Percentiles rank a stretch among this genome's conserved stretches.
Evolutionary conservation across 2,113 vertebrate species (phyloP).

Genomic region (Pleuronectes platessa): DNA sequence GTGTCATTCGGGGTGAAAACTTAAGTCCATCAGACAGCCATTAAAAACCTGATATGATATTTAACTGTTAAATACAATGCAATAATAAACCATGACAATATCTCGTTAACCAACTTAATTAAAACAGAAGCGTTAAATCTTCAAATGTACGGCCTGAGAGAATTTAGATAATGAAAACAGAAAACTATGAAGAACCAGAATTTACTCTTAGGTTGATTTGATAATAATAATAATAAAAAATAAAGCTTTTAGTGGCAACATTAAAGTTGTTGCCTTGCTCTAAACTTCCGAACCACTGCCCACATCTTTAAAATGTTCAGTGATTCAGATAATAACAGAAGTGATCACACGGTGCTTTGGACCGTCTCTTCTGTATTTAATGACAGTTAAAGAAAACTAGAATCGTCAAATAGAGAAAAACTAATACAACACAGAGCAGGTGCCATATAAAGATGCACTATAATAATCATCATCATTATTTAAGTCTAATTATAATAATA

Average conservation of each 20-base stretch:
- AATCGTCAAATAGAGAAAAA: no score
- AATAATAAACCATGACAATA: conserved; percentile 19
- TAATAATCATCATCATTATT: no score
- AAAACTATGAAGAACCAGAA: background rate
- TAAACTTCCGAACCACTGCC: conserved; percentile 11
- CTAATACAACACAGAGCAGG: no score
- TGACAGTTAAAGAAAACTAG: no score
- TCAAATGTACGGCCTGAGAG: conserved; percentile 5
- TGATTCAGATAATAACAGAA: background rate
- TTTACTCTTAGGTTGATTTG: background rate
- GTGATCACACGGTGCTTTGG: background rate
- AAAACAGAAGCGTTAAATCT: conserved; percentile 10
- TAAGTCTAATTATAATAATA: no score
- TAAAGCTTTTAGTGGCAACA: background rate
- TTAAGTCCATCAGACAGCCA: conserved; percentile 15
- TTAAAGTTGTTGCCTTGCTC: background rate
- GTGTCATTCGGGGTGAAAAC: background rate
- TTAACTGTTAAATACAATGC: conserved; percentile 1
- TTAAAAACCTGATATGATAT: conserved; percentile 2
- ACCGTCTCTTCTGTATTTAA: no score
- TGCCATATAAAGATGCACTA: no score
- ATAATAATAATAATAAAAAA: background rate
- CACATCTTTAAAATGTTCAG: background rate
- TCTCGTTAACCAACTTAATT: background rate
- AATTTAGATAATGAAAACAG: conserved; percentile 26